phyloP scores from a whole-genome alignment of 1,140 invertebrate genomes.

The Neuroterus valhalla region DNA sequence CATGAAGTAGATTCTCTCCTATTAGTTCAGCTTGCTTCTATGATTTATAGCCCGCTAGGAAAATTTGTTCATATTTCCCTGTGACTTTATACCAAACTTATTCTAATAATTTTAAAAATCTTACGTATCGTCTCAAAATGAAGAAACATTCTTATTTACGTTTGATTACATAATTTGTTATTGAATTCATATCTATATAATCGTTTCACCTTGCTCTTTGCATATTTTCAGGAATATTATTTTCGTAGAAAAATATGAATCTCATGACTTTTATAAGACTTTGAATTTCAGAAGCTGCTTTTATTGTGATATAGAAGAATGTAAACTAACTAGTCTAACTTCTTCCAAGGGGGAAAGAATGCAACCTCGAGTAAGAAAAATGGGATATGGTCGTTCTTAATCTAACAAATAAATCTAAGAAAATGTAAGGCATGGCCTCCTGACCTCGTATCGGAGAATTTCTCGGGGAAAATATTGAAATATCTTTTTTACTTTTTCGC shows the following conservation, averaged over 20 bases:
- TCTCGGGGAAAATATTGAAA: slow-evolving; percentile 3
- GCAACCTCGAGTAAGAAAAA: neutral
- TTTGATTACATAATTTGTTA: too few relatives aligned
- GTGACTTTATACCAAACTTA: neutral
- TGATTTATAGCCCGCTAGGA: slow-evolving; percentile 13
- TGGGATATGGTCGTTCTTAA: slow-evolving; percentile 5
- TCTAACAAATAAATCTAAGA: slow-evolving; percentile 2
- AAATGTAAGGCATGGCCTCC: neutral
- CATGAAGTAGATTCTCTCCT: slow-evolving; percentile 23
- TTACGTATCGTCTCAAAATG: too few relatives aligned
- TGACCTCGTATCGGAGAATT: slow-evolving; percentile 2
- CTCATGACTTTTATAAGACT: too few relatives aligned
- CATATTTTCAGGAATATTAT: too few relatives aligned
- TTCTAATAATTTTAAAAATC: neutral
- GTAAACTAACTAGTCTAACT: neutral
- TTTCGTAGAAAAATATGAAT: too few relatives aligned
- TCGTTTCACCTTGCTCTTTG: too few relatives aligned
- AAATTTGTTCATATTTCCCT: neutral
- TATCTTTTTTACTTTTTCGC: neutral
- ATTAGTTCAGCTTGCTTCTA: slow-evolving; percentile 10
- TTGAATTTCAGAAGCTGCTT: too few relatives aligned
- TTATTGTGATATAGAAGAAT: too few relatives aligned
- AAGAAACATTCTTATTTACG: too few relatives aligned
- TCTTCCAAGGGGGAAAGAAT: neutral
- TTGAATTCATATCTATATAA: too few relatives aligned